Evolutionary conservation across 2,113 vertebrate species (phyloP).

Genomic region (Gopherus evgoodei): DNA sequence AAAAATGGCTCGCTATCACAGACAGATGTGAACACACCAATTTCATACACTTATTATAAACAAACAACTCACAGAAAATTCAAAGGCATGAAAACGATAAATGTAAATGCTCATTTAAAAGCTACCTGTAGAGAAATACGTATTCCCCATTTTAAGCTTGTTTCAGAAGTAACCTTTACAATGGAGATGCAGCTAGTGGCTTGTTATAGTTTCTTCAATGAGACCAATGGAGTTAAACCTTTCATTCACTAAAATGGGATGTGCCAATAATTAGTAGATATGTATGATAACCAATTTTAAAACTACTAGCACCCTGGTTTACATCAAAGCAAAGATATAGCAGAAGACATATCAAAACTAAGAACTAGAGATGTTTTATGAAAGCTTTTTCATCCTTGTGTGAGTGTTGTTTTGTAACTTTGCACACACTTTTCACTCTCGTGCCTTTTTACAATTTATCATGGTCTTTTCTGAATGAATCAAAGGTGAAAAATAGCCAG

Average conservation of each 20-base stretch:
- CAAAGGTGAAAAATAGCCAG: neutral
- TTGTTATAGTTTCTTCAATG: neutral
- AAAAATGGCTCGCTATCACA: neutral
- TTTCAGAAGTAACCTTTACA: neutral
- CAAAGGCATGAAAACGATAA: neutral
- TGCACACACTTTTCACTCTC: neutral
- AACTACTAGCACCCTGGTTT: neutral
- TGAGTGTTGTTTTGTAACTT: neutral
- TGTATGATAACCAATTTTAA: neutral
- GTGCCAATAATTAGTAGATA: neutral
- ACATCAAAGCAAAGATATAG: neutral
- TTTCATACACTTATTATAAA: fast-evolving
- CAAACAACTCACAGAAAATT: neutral
- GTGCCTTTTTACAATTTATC: neutral
- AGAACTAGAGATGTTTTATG: neutral
- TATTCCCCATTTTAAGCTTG: neutral
- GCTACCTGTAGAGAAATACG: neutral
- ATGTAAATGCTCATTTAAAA: neutral
- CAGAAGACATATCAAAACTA: neutral
- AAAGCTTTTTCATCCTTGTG: neutral
- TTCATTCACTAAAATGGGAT: neutral
- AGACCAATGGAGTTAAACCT: constrained; percentile 11
- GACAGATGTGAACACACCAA: neutral
- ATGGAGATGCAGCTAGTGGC: neutral
- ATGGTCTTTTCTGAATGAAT: neutral